Base-by-base conservation (phyloP, 2,888 invertebrate species). In the Myathropa florea region DNA sequence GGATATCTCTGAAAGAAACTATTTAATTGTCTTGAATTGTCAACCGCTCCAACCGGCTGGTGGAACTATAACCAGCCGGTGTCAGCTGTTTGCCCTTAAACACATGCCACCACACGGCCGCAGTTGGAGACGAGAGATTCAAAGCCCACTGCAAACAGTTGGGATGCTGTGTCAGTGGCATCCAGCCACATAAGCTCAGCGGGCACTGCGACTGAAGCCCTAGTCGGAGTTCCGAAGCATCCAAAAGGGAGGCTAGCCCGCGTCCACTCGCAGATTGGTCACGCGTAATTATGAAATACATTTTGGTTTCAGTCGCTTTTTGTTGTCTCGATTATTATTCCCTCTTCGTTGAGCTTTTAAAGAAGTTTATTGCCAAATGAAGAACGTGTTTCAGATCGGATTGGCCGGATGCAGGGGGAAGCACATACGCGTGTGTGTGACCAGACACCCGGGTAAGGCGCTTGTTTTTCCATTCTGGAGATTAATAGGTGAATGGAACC, bases 401-500 rank as follows among this genome's bases (percentile, higher is more conserved):
- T n/a, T n/a, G n/a, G n/a, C n/a, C n/a, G n/a, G n/a, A n/a, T n/a
- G n/a, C n/a, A n/a, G n/a, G n/a, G n/a, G n/a, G n/a, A n/a, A n/a
- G n/a, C n/a, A n/a, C n/a, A n/a, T n/a, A n/a, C 33, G 60, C 6
- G 26, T 61, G 60, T 30, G 71, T 72, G 57, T 24, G 72, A 36
- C 21, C 55, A 14, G 14, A 18, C 28, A 28, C 7, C 65, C 39
- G 30, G 21, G 18, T 4, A n/a, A 26, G n/a, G 33, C 24, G 63
- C 18, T 63, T 72, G 61, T 64, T 64, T 57, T 73, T 26, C 10
- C 21, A 59, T 39, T 75, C n/a, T 10, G 18, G 55, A 75, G 65
- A 75, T 75, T 75, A 75, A 59, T 75, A 65, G 75, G 75, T 75
- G 65, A 75, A 75, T 75, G 75, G 65, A 75, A 75, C 65, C 36